Conservation (phyloP, 1,140 invertebrate genomes). For the Zophobas morio region DNA sequence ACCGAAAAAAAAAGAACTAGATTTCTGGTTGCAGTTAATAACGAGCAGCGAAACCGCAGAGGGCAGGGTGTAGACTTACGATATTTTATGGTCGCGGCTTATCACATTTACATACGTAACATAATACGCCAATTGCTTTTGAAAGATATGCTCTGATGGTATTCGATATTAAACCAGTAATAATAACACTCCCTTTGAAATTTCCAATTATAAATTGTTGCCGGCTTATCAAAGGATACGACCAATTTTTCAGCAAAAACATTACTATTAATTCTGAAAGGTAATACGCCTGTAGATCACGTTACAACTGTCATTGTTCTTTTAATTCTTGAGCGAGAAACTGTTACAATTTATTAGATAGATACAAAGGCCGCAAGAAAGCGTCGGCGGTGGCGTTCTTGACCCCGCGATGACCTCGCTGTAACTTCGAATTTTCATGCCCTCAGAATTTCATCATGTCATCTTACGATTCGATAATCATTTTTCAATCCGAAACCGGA, state of each 20-base stretch:
- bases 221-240: neutral
- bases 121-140: constrained; percentile 30
- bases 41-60: neutral
- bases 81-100: constrained; percentile 22
- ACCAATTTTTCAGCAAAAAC: neutral
- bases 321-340: constrained; percentile 16
- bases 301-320: neutral
- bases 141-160: constrained; percentile 4
- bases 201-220: constrained; percentile 14
- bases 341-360: constrained; percentile 14
- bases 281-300: no score
- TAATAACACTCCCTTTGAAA: neutral
- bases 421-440: constrained; percentile 22
- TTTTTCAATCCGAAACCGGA: constrained; percentile 36
- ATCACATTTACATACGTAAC: constrained; percentile 22
- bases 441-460: constrained; percentile 41
- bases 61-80: constrained; percentile 3
- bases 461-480: constrained; percentile 27
- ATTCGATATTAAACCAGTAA: constrained; percentile 13
- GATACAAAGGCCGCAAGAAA: constrained; percentile 13
- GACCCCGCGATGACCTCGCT: constrained; percentile 12
- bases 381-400: constrained; percentile 37
- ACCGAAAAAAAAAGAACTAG: no score
- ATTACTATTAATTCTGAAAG: no score
- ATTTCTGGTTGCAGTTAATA: neutral